Evolutionary conservation across 2,888 invertebrate species (phyloP).

Genomic region (Netelia virgata): DNA sequence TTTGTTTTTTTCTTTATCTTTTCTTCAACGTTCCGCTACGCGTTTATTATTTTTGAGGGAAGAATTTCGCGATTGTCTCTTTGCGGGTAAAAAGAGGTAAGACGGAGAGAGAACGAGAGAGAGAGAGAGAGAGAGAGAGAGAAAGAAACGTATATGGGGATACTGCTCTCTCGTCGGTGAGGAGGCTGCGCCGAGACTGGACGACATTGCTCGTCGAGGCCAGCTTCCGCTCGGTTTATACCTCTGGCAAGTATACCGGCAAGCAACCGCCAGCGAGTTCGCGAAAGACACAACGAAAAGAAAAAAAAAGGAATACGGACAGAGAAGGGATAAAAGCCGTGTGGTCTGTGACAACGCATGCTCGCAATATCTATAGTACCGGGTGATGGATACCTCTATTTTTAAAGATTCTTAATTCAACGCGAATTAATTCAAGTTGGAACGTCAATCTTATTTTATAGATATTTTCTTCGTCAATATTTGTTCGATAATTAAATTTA

Average conservation of each 20-base stretch:
- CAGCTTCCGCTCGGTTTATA: conserved; percentile 79
- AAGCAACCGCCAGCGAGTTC: conserved; percentile 56
- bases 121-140: conserved; percentile 27
- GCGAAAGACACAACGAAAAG: conserved; percentile 50
- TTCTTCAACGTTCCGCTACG: neutral
- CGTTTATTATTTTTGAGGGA: neutral
- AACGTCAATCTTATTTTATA: too few relatives aligned
- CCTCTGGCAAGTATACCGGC: conserved; percentile 67
- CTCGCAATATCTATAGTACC: too few relatives aligned
- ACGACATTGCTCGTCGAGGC: conserved; percentile 81
- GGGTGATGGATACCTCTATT: too few relatives aligned
- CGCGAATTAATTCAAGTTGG: too few relatives aligned
- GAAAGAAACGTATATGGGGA: conserved; percentile 2
- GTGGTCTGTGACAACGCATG: too few relatives aligned
- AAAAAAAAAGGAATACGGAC: conserved; percentile 19
- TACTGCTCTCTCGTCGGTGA: conserved; percentile 73
- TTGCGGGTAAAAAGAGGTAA: neutral
- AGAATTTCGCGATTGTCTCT: conserved; percentile 21
- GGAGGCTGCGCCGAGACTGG: conserved; percentile 81
- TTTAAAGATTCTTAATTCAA: too few relatives aligned
- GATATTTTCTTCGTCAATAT: too few relatives aligned
- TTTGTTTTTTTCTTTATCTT: neutral
- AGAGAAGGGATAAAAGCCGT: conserved; percentile 51
- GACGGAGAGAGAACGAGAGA: conserved; percentile 2
- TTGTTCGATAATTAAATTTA: too few relatives aligned